Evolutionary conservation across 1,140 invertebrate genomes (phyloP), one percentile per base, ranked within the genome.

Genomic region (Hydropsyche tenuis): DNA sequence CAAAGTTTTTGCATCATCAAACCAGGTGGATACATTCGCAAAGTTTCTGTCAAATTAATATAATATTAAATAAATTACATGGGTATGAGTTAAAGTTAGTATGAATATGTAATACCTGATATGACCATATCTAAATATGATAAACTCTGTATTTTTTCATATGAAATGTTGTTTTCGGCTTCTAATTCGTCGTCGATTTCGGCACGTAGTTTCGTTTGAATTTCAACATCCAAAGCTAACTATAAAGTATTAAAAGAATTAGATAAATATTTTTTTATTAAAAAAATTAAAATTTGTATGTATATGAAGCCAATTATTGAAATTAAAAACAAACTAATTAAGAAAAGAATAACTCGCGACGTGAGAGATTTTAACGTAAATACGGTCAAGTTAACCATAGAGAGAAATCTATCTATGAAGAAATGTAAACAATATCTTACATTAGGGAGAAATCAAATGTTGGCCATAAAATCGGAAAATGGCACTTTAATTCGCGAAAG

Each of bases 101-200:
- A 63, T 23, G 5, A 7, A 30, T 62, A 37, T 11, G n/a, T n/a
- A n/a, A 46, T 65, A 73, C 72, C 72, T 20, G 72, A 65, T 11
- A 66, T 27, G 0, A 73, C 64, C 46, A 53, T 66, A 18, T 73
- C 46, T 37, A 73, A 42, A 25, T 73, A 73, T 27, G 62, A 20
- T 18, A 73, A 45, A 20, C 5, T 46, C 12, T 68, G 12, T n/a
- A 73, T 53, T 37, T 66, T 27, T 3, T 73, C 72, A 60, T 51
- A 68, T 27, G 62, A 18, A 4, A 73, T 1, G 9, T 62, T 63
- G 12, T 22, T 22, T 6, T 60, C 25, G 1, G 11, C 14, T 37
- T 66, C 43, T 7, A 27, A 45, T 0, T 60, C 68, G 9, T 65
- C 22, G 37, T 73, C 51, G 1, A 73, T 22, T 66, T 73, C 64